A percentile compares a stretch with the other conserved stretches of the same genome.
These are phyloP conservation scores for Ammodytes marinus DNA, from an alignment of 2,113 vertebrate species.

Conservation along the genomic window DNA sequence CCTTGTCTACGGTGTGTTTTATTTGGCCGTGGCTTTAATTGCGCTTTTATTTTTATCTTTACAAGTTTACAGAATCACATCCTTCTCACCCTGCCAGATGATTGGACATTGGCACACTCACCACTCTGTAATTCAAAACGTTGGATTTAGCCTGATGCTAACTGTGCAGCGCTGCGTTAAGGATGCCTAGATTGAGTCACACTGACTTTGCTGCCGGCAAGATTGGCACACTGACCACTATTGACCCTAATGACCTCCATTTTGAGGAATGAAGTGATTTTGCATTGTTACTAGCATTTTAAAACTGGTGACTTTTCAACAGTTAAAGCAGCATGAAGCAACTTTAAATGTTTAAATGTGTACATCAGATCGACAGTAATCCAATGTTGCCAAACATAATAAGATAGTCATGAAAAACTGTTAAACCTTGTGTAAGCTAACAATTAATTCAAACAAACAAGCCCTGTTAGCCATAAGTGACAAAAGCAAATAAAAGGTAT, in stretches of 20 bases:
- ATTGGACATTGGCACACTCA: constrained; percentile 46
- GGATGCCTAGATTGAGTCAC: constrained; percentile 36
- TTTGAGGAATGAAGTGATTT: constrained; percentile 1
- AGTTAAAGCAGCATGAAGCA: not conserved
- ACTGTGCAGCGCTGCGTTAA: constrained; percentile 26
- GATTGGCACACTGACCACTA: not conserved
- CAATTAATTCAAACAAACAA: no score
- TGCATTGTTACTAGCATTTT: not conserved
- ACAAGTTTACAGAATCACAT: constrained; percentile 51
- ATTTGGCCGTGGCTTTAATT: constrained; percentile 53
- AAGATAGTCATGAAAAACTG: no score
- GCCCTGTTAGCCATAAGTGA: no score
- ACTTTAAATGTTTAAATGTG: not conserved
- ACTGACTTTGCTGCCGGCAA: constrained; percentile 45
- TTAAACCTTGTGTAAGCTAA: no score
- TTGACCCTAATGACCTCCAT: constrained; percentile 32
- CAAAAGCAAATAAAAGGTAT: no score
- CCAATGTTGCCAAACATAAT: no score
- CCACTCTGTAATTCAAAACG: constrained; percentile 55
- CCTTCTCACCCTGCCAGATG: constrained; percentile 38
- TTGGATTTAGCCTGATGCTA: constrained; percentile 33
- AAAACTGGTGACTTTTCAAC: not conserved
- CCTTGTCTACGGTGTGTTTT: constrained; percentile 28
- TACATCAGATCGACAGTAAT: not conserved
- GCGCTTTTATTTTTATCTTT: constrained; percentile 27